Evolutionary conservation across 2,113 vertebrate species (phyloP).

Genomic region (Baryphthengus martii): DNA sequence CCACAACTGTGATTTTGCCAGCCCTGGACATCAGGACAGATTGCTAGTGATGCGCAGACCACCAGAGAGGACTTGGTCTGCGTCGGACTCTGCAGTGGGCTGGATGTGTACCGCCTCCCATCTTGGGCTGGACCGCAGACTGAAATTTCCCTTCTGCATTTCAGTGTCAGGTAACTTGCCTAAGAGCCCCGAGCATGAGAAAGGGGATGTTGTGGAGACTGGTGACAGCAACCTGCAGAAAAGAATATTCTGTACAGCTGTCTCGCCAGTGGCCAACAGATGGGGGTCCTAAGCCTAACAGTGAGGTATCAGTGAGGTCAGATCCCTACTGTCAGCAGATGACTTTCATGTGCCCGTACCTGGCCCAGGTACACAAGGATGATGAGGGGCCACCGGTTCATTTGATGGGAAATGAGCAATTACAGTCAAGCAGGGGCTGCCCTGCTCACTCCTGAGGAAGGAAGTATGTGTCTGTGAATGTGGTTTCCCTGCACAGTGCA

Average conservation of each 20-base stretch:
- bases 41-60: background rate
- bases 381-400: background rate
- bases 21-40: background rate
- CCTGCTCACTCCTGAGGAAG: background rate
- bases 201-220: background rate
- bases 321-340: background rate
- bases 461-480: rapidly evolving
- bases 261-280: background rate
- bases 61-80: background rate
- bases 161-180: background rate
- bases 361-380: background rate
- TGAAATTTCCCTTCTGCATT: background rate
- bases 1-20: background rate
- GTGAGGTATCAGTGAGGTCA: background rate
- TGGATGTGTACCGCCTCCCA: background rate
- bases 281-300: background rate
- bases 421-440: background rate
- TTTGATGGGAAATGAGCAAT: background rate
- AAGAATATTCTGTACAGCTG: background rate
- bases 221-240: background rate
- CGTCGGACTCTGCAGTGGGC: background rate
- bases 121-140: background rate
- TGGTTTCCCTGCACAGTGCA: background rate
- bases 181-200: background rate
- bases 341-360: background rate